Evolutionary conservation across 1,140 invertebrate genomes (phyloP), one percentile per base, ranked within the genome.

Genomic region (Temnothorax nylanderi): DNA sequence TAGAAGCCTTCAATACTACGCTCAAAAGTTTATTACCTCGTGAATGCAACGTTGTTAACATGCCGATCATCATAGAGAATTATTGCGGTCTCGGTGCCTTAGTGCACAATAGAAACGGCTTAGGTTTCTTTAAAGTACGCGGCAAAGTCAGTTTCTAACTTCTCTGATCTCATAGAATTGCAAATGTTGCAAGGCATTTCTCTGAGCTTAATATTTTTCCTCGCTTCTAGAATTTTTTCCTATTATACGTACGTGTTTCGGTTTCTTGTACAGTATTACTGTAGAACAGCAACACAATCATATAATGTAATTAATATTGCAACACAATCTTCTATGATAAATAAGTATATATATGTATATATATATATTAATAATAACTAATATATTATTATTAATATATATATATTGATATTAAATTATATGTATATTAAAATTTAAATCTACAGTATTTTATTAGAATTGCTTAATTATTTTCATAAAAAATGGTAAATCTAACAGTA

Each of bases 101-200:
- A 18, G 96, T 98, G n/a, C 98, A 98, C 93, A 98, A 98, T 94
- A 97, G 97, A 90, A 97, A 97, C 88, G 96, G 96, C 71, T 95
- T 98, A 91, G 98, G 98, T 16, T 98, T 98, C 94, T 98, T 98
- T 94, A 98, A 98, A 95, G 97, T 98, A 60, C 96, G 98, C 87
- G 98, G 98, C 71, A 98, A 98, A 95, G 96, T 98, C 91, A 98
- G 98, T 93, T 98, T 98, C 94, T 98, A 96, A 96, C 74, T 32
- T 60, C 0, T 18, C 4, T 13, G 16, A 60, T 74, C 18, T 58
- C 16, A 10, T 65, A 71, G 21, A 47, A 26, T 74, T 18, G 18
- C 37, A 72, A 82, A 60, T 13, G 5, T n/a, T 72, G 16, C 18
- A 51, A 34, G 21, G 6, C 72, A 82, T 34, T 58, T 58, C n/a